Evolutionary conservation across 92 coral and sea anemone genomes (phyloP).

Genomic region (Plumapathes pennacea): DNA sequence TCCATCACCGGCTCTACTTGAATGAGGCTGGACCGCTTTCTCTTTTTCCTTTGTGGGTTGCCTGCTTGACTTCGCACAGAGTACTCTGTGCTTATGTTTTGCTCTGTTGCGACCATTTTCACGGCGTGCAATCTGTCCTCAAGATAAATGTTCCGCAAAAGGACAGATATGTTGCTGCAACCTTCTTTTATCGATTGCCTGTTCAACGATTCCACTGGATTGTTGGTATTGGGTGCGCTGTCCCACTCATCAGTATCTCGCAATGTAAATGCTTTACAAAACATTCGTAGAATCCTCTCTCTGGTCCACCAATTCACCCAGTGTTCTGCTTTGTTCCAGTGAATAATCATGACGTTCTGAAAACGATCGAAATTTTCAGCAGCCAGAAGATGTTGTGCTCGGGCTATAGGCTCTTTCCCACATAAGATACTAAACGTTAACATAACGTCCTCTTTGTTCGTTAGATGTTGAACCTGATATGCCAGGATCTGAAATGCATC

Average conservation of each 20-base stretch:
- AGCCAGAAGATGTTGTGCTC: conserved; percentile 15
- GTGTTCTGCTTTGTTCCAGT: conserved; percentile 25
- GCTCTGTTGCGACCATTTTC: conserved; percentile 27
- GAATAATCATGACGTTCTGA: neutral
- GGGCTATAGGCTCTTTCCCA: conserved; percentile 8
- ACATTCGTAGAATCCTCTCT: conserved; percentile 18
- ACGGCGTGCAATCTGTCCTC: conserved; percentile 43
- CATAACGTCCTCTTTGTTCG: conserved; percentile 6
- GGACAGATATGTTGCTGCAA: conserved; percentile 27
- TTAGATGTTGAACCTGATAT: conserved; percentile 18
- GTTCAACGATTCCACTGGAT: conserved; percentile 49
- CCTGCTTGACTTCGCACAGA: neutral
- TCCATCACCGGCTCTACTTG: neutral
- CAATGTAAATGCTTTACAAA: conserved; percentile 19
- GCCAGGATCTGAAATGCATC: conserved; percentile 24
- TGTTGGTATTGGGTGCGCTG: conserved; percentile 30
- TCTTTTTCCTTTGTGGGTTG: neutral
- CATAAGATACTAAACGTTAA: conserved; percentile 26
- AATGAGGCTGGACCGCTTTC: conserved; percentile 4
- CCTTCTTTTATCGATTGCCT: conserved; percentile 38
- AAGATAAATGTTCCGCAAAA: conserved; percentile 44
- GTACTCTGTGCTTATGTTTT: conserved; percentile 20
- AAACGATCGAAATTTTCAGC: neutral
- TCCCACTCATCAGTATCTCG: conserved; percentile 45
- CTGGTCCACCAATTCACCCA: conserved; percentile 48